A percentile compares a stretch with the other conserved stretches of the same genome.
These are phyloP conservation scores for Knipowitschia caucasica DNA, from an alignment of 2,797 vertebrate species.

Conservation along the genomic window DNA sequence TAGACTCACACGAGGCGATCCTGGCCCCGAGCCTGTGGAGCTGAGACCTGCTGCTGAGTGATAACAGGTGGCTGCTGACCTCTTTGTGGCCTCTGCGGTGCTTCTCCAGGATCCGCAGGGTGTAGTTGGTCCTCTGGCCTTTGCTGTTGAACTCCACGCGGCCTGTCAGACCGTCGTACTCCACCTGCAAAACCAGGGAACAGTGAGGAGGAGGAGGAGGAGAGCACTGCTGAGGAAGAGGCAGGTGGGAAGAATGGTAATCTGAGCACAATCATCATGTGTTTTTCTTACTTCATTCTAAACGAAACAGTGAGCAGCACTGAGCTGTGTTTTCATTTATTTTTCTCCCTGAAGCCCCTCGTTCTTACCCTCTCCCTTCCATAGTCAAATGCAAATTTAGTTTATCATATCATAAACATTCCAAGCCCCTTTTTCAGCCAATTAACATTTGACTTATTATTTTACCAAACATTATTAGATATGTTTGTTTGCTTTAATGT, in stretches of 20 bases:
- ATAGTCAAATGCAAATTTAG: no score
- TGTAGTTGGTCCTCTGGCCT: conserved; percentile 94
- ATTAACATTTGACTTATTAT: no score
- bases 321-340: no score
- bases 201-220: conserved; percentile 13
- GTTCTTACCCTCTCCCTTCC: no score
- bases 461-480: no score
- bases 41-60: conserved; percentile 31
- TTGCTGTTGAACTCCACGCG: conserved; percentile 94
- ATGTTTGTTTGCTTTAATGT: no score
- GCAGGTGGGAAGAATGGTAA: background rate
- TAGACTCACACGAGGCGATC: conserved; percentile 37
- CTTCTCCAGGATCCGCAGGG: conserved; percentile 87
- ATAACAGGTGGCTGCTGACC: conserved; percentile 74
- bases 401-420: no score
- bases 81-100: conserved; percentile 85
- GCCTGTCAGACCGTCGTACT: conserved; percentile 90
- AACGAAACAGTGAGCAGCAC: no score
- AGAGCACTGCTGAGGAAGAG: conserved; percentile 1
- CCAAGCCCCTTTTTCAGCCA: no score
- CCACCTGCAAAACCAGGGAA: conserved; percentile 75
- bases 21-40: conserved; percentile 24
- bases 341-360: no score
- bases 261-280: no score
- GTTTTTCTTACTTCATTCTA: no score